Evolutionary conservation across 1,140 invertebrate genomes (phyloP).

Genomic region (Calliphora vicina): DNA sequence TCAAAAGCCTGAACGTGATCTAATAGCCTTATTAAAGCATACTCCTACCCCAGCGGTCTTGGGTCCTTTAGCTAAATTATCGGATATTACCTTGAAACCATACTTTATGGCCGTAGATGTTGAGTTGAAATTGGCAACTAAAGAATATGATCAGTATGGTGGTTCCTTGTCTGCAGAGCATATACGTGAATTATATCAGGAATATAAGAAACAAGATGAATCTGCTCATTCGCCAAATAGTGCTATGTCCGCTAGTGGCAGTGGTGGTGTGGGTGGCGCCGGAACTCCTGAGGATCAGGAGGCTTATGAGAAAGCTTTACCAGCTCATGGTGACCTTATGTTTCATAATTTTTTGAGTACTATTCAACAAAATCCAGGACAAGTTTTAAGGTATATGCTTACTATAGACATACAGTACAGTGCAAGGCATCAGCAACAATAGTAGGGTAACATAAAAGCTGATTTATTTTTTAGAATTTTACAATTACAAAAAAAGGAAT

Average conservation of each 20-base stretch:
- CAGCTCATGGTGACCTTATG: constrained; percentile 80
- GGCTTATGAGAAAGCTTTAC: constrained; percentile 79
- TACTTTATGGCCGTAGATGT: constrained; percentile 71
- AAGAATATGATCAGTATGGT: constrained; percentile 54
- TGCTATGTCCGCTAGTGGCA: constrained; percentile 32
- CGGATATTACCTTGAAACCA: constrained; percentile 55
- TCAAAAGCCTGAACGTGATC: constrained; percentile 69
- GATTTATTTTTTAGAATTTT: too few species aligned
- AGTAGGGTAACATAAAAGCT: too few species aligned
- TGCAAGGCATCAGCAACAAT: too few species aligned
- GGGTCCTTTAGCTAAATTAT: constrained; percentile 52
- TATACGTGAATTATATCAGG: constrained; percentile 70
- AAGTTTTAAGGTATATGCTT: constrained; percentile 80
- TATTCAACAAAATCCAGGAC: constrained; percentile 79
- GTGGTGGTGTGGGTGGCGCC: constrained; percentile 47
- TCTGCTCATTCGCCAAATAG: constrained; percentile 55
- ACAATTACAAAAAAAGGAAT: not conserved
- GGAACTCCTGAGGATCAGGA: constrained; percentile 64
- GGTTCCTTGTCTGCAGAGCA: constrained; percentile 65
- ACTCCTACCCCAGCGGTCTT: constrained; percentile 50
- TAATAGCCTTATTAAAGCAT: constrained; percentile 69
- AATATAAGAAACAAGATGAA: constrained; percentile 71
- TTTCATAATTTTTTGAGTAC: constrained; percentile 81
- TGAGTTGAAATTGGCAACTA: constrained; percentile 60
- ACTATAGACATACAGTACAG: too few species aligned